Conservation (phyloP, 2,113 vertebrate genomes). For the Sander vitreus region DNA sequence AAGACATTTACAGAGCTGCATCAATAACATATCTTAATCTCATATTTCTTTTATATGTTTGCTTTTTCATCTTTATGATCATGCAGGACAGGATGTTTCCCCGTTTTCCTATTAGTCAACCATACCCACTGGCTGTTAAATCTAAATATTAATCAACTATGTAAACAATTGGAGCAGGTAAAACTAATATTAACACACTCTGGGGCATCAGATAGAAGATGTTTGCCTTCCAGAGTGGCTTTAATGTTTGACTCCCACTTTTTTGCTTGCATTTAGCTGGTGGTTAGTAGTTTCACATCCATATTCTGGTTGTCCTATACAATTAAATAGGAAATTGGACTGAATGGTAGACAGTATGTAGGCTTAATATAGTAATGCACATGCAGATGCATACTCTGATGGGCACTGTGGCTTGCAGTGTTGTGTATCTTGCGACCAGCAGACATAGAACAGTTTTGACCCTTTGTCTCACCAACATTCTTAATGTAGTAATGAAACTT, state of each 20-base stretch:
- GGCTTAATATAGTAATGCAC: not conserved
- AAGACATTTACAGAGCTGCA: conserved; percentile 8
- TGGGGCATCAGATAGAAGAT: not conserved
- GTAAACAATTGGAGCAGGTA: not conserved
- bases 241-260: not conserved
- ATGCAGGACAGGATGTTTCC: not conserved
- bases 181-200: not conserved
- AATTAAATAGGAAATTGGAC: not conserved
- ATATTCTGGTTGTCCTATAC: not conserved
- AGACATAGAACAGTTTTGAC: not conserved
- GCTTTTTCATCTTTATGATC: not conserved
- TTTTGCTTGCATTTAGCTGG: not conserved
- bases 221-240: not conserved
- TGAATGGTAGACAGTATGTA: not conserved
- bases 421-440: not conserved
- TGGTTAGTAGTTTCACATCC: not conserved
- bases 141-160: not conserved
- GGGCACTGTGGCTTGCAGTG: not conserved
- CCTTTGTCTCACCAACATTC: not conserved
- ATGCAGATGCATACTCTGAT: too few relatives aligned
- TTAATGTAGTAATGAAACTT: not conserved
- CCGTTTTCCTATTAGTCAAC: not conserved
- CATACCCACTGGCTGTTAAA: not conserved
- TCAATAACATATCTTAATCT: not conserved
- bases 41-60: not conserved